phyloP scores from a whole-genome alignment of 2,888 invertebrate species.

The Colletes collaris region DNA sequence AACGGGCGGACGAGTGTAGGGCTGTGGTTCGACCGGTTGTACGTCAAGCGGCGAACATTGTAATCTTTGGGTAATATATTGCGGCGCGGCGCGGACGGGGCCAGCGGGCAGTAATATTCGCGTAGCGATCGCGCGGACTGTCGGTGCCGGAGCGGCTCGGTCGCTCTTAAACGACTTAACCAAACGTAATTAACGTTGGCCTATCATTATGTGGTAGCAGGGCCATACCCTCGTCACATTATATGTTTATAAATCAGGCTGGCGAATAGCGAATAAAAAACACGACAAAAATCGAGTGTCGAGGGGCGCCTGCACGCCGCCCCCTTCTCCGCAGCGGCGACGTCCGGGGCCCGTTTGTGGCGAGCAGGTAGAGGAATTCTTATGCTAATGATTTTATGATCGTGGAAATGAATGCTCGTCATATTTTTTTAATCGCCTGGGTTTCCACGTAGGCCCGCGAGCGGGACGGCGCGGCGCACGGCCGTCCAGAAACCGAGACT shows the following conservation, averaged over 20 bases:
- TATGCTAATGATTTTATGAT: constrained; percentile 84
- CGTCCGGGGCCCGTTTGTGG: constrained; percentile 25
- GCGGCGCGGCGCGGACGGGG: constrained; percentile 39
- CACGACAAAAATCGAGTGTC: constrained; percentile 70
- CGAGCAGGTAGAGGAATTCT: constrained; percentile 82
- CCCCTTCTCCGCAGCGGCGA: not conserved
- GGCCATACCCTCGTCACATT: constrained; percentile 83
- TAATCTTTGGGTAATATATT: constrained; percentile 63
- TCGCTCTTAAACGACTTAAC: constrained; percentile 69
- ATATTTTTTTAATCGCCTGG: constrained; percentile 82
- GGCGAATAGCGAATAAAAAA: constrained; percentile 71
- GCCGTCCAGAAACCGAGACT: constrained; percentile 58
- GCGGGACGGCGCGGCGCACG: constrained; percentile 38
- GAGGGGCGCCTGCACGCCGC: constrained; percentile 56
- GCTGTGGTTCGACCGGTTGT: constrained; percentile 2
- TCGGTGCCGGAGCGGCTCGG: constrained; percentile 3
- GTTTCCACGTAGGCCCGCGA: constrained; percentile 76
- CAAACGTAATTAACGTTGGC: constrained; percentile 83
- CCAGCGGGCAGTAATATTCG: constrained; percentile 63
- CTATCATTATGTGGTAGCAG: constrained; percentile 83
- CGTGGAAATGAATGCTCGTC: constrained; percentile 83
- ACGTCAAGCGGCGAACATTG: constrained; percentile 49
- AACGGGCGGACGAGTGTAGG: not conserved
- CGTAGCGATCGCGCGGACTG: constrained; percentile 48
- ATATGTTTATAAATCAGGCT: constrained; percentile 83